phyloP scores from a whole-genome alignment of 2,888 invertebrate species.

The Leucophenga maculata region DNA sequence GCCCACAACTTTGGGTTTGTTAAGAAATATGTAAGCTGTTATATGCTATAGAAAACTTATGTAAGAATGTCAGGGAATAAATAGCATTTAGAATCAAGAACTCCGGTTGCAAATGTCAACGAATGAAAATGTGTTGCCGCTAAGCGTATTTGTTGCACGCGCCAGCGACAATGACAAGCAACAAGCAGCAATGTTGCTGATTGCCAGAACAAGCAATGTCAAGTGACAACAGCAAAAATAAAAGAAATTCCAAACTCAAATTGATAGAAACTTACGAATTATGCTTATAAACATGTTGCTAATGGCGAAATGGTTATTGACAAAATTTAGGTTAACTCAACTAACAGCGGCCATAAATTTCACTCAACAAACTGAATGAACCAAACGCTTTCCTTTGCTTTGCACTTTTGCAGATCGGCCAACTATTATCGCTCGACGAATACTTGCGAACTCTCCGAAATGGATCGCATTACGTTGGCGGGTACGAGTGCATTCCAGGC shows the following conservation, averaged over 20 bases:
- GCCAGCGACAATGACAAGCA: slow-evolving; percentile 2
- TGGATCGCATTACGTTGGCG: slow-evolving; percentile 91
- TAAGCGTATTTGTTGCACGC: slow-evolving; percentile 4
- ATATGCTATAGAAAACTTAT: not conserved
- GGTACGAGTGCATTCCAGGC: slow-evolving; percentile 85
- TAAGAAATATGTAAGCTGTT: not conserved
- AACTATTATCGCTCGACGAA: slow-evolving; percentile 90
- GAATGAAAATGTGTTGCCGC: slow-evolving; percentile 12
- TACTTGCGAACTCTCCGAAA: slow-evolving; percentile 89
- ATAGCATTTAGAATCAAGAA: not conserved
- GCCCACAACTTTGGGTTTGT: no score
- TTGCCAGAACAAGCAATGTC: not conserved
- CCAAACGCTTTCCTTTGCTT: not conserved
- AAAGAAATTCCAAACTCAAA: not conserved
- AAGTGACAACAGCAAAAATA: slow-evolving; percentile 15
- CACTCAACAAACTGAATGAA: slow-evolving; percentile 1
- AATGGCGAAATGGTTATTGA: slow-evolving; percentile 17
- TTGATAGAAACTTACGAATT: slow-evolving; percentile 14
- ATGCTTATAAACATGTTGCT: slow-evolving; percentile 16
- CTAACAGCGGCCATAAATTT: slow-evolving; percentile 16
- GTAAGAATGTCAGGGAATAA: not conserved
- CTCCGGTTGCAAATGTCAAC: not conserved
- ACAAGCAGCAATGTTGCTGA: slow-evolving; percentile 14
- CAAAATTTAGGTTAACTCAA: slow-evolving; percentile 18
- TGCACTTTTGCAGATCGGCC: slow-evolving; percentile 87